Base-by-base conservation (phyloP, 2,888 invertebrate genomes). In the Coenonympha glycerion region DNA sequence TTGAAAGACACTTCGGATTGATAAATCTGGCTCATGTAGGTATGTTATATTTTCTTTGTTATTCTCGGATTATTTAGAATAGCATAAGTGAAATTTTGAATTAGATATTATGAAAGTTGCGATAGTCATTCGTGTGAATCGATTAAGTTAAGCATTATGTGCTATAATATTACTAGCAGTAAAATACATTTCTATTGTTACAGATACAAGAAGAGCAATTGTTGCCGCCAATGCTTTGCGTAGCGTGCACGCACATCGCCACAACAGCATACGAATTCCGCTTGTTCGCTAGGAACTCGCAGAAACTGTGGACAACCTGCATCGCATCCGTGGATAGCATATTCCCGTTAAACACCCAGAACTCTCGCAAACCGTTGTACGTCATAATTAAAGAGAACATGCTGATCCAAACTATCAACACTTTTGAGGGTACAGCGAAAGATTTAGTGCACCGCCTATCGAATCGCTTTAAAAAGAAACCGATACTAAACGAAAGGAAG, bases 221-320 rank as follows among this genome's bases (percentile, higher is more conserved):
- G 3, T 71, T 72, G 45, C 86, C 86, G 0, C 56, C 57, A 11
- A 78, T 79, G 2, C 64, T 71, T 0, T 87, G 86, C 59, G 69
- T 71, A 0, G 41, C 68, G 0, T 87, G 86, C 61, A 71, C 75
- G 1, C 68, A 68, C 34, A 57, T 68, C 6, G 79, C 79, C 1
- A 64, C 80, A 15, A 68, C 78, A 3, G 83, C 83, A 0, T 76
- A 73, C 42, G 75, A 83, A 52, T 81, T 84, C 57, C 68, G 78
- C 1, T 26, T 68, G 0, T 68, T 81, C 44, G 80, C 80, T 1
- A 62, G 56, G 15, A 73, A 65, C 48, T 79, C 86, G 0, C 62
- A 68, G 3, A 69, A 62, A 18, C 47, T 73, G 4, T 86, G 86
- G 86, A 53, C 41, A 0, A 73, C 71, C 53, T 74, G 79, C 2